Conservation (phyloP, 2,113 vertebrate genomes). For the Perca schrenkii region DNA sequence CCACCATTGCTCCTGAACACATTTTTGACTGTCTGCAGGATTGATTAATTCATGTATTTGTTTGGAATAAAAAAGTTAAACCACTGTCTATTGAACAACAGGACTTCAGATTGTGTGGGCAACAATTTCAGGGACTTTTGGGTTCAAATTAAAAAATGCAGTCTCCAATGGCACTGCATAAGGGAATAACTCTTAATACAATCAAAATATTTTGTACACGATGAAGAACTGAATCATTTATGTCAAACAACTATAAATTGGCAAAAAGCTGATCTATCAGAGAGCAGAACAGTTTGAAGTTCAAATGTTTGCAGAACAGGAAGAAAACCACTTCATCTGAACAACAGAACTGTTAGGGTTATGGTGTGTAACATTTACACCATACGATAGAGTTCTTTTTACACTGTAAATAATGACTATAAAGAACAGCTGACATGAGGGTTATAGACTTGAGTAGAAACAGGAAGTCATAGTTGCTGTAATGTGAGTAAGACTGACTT, state of each 20-base stretch:
- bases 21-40: neutral
- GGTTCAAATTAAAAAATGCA: neutral
- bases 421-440: constrained; percentile 11
- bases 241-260: constrained; percentile 1
- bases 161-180: neutral
- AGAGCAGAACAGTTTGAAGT: constrained; percentile 23
- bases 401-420: constrained; percentile 1
- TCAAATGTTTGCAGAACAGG: neutral
- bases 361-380: too few species aligned
- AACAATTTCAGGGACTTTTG: neutral
- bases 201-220: neutral
- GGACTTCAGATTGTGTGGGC: neutral
- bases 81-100: neutral
- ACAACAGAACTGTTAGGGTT: neutral
- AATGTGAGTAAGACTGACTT: neutral
- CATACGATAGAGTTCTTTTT: too few species aligned
- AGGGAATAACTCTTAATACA: too few species aligned
- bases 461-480: neutral
- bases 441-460: neutral
- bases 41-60: neutral
- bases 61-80: neutral
- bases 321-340: constrained; percentile 6
- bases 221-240: neutral
- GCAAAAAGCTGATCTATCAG: neutral
- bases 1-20: neutral